Percentiles rank a stretch among this genome's conserved stretches.
phyloP scores from a whole-genome alignment of 2,797 vertebrate species.

The Muscicapa striata region DNA sequence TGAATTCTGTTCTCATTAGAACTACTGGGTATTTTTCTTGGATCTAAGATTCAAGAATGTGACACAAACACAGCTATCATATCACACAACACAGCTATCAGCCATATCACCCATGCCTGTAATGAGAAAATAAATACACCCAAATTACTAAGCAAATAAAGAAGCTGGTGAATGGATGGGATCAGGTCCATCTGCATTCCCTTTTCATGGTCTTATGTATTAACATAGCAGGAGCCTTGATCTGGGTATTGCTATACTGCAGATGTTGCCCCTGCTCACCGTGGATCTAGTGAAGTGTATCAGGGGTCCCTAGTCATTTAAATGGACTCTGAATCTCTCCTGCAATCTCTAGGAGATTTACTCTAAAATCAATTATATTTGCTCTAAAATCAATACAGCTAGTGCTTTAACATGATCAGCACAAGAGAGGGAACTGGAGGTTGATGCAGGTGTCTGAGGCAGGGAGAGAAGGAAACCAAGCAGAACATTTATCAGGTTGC shows the following conservation, averaged over 20 bases:
- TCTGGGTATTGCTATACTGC: not conserved
- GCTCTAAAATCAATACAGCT: conserved; percentile 10
- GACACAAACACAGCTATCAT: not conserved
- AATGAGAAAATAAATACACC: not conserved
- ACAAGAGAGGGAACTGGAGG: not conserved
- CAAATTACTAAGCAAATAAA: not conserved
- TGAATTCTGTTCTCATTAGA: not conserved
- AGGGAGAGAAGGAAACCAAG: not conserved
- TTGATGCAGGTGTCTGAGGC: not conserved
- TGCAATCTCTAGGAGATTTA: not conserved
- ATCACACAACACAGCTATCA: not conserved
- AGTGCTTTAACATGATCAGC: not conserved
- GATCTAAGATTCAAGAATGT: not conserved
- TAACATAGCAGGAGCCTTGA: not conserved
- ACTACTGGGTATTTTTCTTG: not conserved
- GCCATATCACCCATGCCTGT: not conserved
- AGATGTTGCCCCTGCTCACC: not conserved
- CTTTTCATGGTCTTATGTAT: not conserved
- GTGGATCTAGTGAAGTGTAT: not conserved
- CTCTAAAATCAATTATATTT: conserved; percentile 13
- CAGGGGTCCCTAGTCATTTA: not conserved
- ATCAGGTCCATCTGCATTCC: not conserved
- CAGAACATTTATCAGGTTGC: not conserved
- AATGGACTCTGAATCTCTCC: not conserved
- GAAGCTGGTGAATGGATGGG: not conserved